Conservation (phyloP, 2,113 vertebrate species). For the Siniperca chuatsi region DNA sequence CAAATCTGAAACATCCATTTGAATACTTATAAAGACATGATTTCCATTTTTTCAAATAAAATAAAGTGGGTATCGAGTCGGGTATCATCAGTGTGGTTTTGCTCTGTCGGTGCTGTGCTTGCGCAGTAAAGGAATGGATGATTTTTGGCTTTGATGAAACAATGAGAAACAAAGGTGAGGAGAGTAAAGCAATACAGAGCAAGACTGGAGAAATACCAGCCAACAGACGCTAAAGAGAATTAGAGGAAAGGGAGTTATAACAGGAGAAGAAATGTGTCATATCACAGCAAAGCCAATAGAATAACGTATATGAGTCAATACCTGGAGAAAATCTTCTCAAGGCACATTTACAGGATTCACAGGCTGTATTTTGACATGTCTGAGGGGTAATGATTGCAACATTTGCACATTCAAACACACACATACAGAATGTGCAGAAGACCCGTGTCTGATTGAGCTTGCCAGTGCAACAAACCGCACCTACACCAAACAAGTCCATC, state of each 20-base stretch:
- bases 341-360: conserved; percentile 22
- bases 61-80: neutral
- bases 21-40: neutral
- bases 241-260: conserved; percentile 9
- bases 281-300: conserved; percentile 28
- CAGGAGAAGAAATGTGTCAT: conserved; percentile 31
- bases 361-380: conserved; percentile 25
- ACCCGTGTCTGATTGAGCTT: conserved; percentile 16
- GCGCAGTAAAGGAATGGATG: neutral
- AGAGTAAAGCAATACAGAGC: neutral
- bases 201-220: conserved; percentile 20
- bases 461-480: conserved; percentile 16
- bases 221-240: conserved; percentile 1
- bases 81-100: neutral
- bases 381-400: conserved; percentile 16
- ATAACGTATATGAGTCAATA: conserved; percentile 46
- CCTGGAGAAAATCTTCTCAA: conserved; percentile 42
- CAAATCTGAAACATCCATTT: neutral
- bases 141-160: conserved; percentile 3
- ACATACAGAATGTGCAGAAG: neutral
- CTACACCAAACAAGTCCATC: conserved; percentile 14
- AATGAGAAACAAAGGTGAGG: neutral
- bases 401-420: conserved; percentile 18
- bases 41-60: neutral
- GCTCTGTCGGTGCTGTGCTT: neutral